Conservation (phyloP, 2,113 vertebrate species). For the Actenoides hombroni region DNA sequence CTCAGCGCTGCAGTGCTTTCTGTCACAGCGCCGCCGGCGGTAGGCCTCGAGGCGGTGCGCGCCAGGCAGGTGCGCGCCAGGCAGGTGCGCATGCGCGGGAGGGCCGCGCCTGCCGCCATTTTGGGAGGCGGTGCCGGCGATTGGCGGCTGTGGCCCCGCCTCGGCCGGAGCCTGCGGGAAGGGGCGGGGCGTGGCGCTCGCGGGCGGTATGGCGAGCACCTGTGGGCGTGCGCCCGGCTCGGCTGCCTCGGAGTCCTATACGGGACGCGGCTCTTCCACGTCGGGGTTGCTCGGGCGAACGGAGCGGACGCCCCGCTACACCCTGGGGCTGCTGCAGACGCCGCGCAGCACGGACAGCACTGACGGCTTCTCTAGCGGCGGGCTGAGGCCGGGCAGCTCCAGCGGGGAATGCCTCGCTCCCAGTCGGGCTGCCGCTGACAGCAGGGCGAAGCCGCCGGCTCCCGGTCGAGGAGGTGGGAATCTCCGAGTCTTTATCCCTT, state of each 20-base stretch:
- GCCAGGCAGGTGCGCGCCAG: too few species aligned
- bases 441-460: background rate
- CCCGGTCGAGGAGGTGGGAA: background rate
- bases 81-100: too few species aligned
- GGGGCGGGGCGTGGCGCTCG: rapidly evolving
- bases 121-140: background rate
- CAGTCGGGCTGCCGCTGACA: too few species aligned
- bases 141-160: background rate
- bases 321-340: constrained; percentile 46
- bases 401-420: background rate
- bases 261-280: background rate
- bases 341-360: background rate
- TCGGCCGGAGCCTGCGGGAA: rapidly evolving
- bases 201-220: rapidly evolving
- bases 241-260: background rate
- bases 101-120: too few species aligned
- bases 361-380: background rate
- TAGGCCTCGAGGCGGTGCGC: too few species aligned
- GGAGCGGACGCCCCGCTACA: background rate
- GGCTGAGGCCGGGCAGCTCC: background rate
- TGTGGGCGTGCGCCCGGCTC: rapidly evolving
- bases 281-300: background rate
- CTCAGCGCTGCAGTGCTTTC: too few species aligned
- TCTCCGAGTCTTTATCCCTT: rapidly evolving
- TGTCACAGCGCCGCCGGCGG: too few species aligned